These are phyloP conservation scores for Euwallacea similis DNA, from an alignment of 1,140 invertebrate genomes.

Conservation along the genomic window DNA sequence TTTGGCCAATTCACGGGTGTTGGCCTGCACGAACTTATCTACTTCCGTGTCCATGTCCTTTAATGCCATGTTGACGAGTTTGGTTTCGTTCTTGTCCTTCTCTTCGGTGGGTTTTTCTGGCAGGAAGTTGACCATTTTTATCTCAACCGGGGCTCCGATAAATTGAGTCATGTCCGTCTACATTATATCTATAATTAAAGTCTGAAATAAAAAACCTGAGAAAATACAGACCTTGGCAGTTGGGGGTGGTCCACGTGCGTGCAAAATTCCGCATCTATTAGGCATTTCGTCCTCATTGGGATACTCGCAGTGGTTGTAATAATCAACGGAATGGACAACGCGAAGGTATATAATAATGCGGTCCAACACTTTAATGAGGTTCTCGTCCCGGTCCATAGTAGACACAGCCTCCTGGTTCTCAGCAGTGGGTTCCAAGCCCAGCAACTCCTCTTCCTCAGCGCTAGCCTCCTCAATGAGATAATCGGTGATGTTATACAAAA, in stretches of 20 bases:
- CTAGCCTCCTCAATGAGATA: constrained; percentile 98
- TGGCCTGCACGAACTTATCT: constrained; percentile 91
- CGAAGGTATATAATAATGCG: constrained; percentile 90
- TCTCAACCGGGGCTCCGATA: constrained; percentile 61
- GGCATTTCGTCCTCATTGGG: constrained; percentile 99
- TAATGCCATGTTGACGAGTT: constrained; percentile 59
- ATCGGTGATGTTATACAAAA: constrained; percentile 96
- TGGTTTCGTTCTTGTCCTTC: constrained; percentile 50
- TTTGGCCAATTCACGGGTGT: constrained; percentile 93
- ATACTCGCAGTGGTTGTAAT: constrained; percentile 98
- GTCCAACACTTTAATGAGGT: constrained; percentile 68
- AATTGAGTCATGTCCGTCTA: constrained; percentile 53
- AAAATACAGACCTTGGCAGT: constrained; percentile 55
- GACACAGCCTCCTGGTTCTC: constrained; percentile 61
- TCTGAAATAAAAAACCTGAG: constrained; percentile 1
- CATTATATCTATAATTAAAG: background rate
- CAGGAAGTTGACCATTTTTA: constrained; percentile 87
- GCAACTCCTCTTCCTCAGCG: constrained; percentile 95
- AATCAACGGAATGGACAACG: constrained; percentile 98
- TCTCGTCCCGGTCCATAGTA: constrained; percentile 78
- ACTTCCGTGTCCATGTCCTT: constrained; percentile 87
- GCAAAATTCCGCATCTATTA: constrained; percentile 97
- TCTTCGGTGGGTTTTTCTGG: constrained; percentile 59
- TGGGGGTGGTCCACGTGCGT: constrained; percentile 87
- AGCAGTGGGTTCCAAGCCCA: constrained; percentile 70